Base-by-base conservation (phyloP, 2,888 invertebrate genomes). In the Carpatolechia fugitivella region DNA sequence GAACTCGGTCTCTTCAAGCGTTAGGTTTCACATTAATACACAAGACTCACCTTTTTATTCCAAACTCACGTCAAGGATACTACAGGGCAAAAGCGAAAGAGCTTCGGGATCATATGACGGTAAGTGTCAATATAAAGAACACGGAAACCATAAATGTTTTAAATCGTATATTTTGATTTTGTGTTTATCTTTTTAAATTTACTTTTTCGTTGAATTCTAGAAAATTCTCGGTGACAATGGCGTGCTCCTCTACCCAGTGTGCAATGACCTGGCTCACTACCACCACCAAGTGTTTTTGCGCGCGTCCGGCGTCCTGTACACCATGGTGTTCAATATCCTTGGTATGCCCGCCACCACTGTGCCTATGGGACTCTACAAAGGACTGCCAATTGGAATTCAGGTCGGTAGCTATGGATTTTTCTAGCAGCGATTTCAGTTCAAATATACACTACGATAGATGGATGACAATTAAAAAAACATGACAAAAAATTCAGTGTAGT, bases 301-400 rank as follows among this genome's bases (percentile, higher is more conserved):
- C 60, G 82, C 91, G 1, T 78, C 92, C 0, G 93, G 93, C 57
- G 92, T 92, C 36, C 74, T 91, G 50, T 96, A 95, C 83, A 89
- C 93, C 1, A 92, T 93, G 76, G 78, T 93, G 56, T 93, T 93
- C 74, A 96, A 96, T 82, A 82, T 94, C 2, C 86, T 96, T 1
- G 95, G 94, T 0, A 82, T 95, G 69, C 97, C 97, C 1, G 93
- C 94, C 13, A 94, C 95, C 1, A 92, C 94, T 60, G 93, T 95
- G 55, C 97, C 97, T 0, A 93, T 78, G 93, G 95, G 95, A 0
- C 66, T 93, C 1, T 85, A 91, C 13, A 44, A 44, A 11, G 91
- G 94, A 1, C 76, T 96, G 56, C 97, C 97, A 0, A 72, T 95
- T 29, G 95, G 95, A 8, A 82, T 97, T 60, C 97, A 97, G 88